These are phyloP conservation scores for Oryzias celebensis DNA, from an alignment of 2,113 vertebrate species.

Conservation along the genomic window DNA sequence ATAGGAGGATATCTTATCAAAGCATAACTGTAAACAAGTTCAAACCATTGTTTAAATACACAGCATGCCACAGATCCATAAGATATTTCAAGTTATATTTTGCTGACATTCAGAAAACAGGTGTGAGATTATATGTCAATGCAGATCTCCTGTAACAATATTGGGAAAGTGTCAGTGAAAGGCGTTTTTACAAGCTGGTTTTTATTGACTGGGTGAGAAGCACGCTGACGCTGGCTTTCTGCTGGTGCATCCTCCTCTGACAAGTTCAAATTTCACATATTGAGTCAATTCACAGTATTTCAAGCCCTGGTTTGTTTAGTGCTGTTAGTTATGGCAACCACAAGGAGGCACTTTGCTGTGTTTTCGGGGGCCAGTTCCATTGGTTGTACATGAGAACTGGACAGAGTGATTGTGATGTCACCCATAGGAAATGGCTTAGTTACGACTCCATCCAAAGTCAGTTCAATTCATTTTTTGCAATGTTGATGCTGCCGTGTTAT, in stretches of 20 bases:
- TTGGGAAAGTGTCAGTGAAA: background rate
- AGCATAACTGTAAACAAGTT: no score
- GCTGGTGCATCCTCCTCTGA: conserved; percentile 1
- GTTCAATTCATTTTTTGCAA: no score
- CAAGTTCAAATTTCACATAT: background rate
- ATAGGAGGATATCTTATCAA: background rate
- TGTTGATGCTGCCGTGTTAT: no score
- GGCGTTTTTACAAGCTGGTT: background rate
- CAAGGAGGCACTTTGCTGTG: no score
- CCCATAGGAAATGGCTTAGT: no score
- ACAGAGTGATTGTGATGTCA: no score
- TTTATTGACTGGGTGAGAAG: background rate
- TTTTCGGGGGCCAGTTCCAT: no score
- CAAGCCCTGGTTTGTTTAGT: conserved; percentile 2
- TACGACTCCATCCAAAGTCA: no score
- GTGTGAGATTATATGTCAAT: background rate
- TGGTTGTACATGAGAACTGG: no score
- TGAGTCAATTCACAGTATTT: background rate
- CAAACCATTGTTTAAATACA: background rate
- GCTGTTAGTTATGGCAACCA: conserved; percentile 5
- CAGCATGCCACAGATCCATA: background rate
- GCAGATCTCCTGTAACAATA: no score
- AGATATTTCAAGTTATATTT: background rate
- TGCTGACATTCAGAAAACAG: background rate
- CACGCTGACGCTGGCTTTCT: background rate